Percentiles rank a stretch among this genome's conserved stretches.
phyloP scores from a whole-genome alignment of 92 coral and sea anemone species.

The Bergia sp. region DNA sequence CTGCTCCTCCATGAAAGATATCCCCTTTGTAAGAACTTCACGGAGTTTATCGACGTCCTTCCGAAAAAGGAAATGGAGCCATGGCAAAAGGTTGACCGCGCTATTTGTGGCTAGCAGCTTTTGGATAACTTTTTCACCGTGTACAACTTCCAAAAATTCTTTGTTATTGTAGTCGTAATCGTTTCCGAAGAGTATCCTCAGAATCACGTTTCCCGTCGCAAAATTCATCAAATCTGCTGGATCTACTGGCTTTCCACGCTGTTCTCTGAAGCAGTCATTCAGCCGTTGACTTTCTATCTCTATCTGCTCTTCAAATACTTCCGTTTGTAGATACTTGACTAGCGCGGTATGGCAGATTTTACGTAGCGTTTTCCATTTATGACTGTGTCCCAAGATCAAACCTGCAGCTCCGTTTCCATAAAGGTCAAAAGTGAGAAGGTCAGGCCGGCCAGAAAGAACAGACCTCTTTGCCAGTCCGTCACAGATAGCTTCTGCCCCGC shows the following conservation, averaged over 20 bases:
- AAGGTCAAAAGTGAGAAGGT: neutral
- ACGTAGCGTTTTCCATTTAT: slow-evolving; percentile 44
- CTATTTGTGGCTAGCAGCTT: slow-evolving; percentile 43
- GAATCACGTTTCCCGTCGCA: slow-evolving; percentile 72
- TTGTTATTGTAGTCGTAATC: slow-evolving; percentile 44
- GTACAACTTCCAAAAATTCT: slow-evolving; percentile 46
- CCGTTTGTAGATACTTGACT: slow-evolving; percentile 59
- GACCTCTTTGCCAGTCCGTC: slow-evolving; percentile 71
- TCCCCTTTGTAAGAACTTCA: neutral
- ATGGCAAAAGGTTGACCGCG: slow-evolving; percentile 63
- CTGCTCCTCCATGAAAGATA: slow-evolving; percentile 4
- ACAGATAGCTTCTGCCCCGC: slow-evolving; percentile 63
- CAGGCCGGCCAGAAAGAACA: slow-evolving; percentile 64
- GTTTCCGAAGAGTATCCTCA: slow-evolving; percentile 66
- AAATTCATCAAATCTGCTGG: slow-evolving; percentile 42
- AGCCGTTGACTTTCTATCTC: slow-evolving; percentile 53
- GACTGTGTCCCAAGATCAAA: slow-evolving; percentile 13
- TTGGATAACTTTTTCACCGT: slow-evolving; percentile 48
- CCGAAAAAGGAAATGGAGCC: neutral
- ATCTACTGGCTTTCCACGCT: slow-evolving; percentile 54
- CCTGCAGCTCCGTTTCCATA: slow-evolving; percentile 33
- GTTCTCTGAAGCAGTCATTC: slow-evolving; percentile 36
- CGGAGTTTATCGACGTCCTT: neutral
- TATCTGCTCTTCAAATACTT: slow-evolving; percentile 50
- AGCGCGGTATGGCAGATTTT: slow-evolving; percentile 60